These are phyloP conservation scores for Xiphophorus couchianus DNA, from an alignment of 2,113 vertebrate genomes.

Conservation along the genomic window DNA sequence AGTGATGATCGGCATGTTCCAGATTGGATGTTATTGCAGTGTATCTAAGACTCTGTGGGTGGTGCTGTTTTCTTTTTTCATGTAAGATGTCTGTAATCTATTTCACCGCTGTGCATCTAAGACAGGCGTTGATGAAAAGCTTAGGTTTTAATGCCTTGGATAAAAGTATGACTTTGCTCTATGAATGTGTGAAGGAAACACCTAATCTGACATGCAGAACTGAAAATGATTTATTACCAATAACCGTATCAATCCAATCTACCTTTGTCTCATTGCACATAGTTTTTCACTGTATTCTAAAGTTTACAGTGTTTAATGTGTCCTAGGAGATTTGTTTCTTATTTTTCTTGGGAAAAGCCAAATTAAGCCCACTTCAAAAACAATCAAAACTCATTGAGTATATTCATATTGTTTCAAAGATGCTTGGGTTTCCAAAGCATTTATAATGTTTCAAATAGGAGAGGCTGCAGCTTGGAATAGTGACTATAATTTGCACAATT, in stretches of 20 bases:
- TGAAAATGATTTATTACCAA: too few species aligned
- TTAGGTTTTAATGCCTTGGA: neutral
- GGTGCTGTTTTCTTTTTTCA: neutral
- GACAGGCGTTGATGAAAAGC: neutral
- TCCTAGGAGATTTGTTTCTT: neutral
- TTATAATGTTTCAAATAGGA: too few species aligned
- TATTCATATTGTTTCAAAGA: neutral
- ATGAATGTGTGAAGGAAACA: neutral
- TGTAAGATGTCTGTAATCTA: too few species aligned
- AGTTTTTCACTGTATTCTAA: neutral
- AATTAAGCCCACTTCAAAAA: neutral
- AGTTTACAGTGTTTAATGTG: neutral
- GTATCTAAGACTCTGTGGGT: conserved; percentile 1
- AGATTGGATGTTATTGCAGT: neutral
- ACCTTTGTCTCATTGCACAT: neutral
- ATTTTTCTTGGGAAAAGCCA: neutral
- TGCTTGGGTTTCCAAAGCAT: neutral
- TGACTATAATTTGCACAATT: too few species aligned
- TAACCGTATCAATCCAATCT: neutral
- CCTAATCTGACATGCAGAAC: neutral
- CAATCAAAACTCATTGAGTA: neutral
- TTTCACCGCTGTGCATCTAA: neutral
- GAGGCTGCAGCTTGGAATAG: too few species aligned
- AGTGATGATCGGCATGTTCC: neutral
- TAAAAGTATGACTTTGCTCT: too few species aligned